phyloP scores from a whole-genome alignment of 2,113 vertebrate genomes.

The Zosterops lateralis region DNA sequence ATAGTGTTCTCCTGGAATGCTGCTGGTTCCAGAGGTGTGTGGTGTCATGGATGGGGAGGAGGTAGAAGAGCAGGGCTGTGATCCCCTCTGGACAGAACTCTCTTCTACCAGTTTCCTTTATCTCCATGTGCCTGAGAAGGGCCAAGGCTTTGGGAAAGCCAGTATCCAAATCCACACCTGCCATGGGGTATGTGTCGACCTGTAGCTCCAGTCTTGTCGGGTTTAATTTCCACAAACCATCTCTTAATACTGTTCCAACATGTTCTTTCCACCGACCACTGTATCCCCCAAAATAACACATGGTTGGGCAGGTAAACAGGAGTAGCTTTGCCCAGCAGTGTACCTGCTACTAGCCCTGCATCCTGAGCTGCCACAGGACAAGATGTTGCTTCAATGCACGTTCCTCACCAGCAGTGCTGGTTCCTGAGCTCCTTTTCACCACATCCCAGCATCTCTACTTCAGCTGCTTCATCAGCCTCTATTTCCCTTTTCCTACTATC shows the following conservation, averaged over 20 bases:
- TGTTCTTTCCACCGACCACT: not conserved
- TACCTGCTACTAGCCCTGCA: not conserved
- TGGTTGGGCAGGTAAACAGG: not conserved
- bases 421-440: not conserved
- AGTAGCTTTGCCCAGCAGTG: not conserved
- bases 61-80: not conserved
- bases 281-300: not conserved
- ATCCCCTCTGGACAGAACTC: not conserved
- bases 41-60: not conserved
- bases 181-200: fast-evolving
- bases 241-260: not conserved
- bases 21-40: not conserved
- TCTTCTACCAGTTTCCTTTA: not conserved
- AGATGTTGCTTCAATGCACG: not conserved
- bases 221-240: not conserved
- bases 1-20: not conserved
- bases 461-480: not conserved
- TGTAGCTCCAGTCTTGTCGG: not conserved
- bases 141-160: not conserved
- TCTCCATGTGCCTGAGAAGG: not conserved
- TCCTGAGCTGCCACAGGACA: not conserved
- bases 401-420: not conserved
- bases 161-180: not conserved
- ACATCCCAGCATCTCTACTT: not conserved
- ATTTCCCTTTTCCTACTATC: not conserved